Base-by-base conservation (phyloP, 2,113 vertebrate species). In the Porphyrio hochstetteri region DNA sequence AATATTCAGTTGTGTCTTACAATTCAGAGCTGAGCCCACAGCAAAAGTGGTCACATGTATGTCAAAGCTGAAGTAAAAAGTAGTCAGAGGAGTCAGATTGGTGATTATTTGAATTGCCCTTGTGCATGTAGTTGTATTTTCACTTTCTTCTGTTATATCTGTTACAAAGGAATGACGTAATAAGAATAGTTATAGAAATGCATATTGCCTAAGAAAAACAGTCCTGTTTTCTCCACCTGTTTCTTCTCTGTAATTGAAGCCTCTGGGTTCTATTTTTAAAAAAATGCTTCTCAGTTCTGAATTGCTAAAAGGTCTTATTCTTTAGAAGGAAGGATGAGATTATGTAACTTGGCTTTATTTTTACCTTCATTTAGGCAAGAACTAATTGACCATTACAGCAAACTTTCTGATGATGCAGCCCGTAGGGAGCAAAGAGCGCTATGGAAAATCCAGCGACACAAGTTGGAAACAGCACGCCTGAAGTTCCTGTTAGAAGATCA, bases 331-430 rank as follows among this genome's bases (percentile, higher is more conserved):
- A 48, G 46, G 24, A 70, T 2, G 9, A 65, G 89, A 61, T 90
- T 76, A 31, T 27, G 5, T 79, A 53, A 85, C 79, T 59, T 24
- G 2, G 16, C 38, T 94, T 52, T 94, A 50, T 90, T 82, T 95
- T 89, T 92, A 48, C 40, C 69, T 92, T 86, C 21, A 7, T 95
- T 27, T 81, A 99, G 99, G 97, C 99, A 99, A 95, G 99, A 99
- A 76, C 97, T 99, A 96, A 99, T 99, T 40, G 98, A 98, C 50
- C 99, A 98, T 92, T 99, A 99, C 55, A 99, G 99, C 97, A 98
- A 96, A 93, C 96, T 99, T 82, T 99, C 99, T 20, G 99, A 99
- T 87, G 99, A 99, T 65, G 99, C 99, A 9, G 98, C 99, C 29
- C 97, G 96, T 40, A 98, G 98, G 56, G 99, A 99, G 48, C 98